Evolutionary conservation across 1,140 invertebrate genomes (phyloP).

Genomic region (Plutomurus gul): DNA sequence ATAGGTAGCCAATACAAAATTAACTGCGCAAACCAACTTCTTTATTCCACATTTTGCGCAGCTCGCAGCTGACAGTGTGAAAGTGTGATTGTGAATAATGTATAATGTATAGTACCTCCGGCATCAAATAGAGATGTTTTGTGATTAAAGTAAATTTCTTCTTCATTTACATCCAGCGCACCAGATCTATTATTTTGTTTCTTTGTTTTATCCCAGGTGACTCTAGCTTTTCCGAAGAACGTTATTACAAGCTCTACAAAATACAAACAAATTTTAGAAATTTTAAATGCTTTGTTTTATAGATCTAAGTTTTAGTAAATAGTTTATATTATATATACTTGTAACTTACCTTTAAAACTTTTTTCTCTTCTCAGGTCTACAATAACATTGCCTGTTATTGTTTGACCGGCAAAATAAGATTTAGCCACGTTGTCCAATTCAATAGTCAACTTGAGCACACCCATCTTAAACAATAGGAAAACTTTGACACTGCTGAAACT

Average conservation of each 20-base stretch:
- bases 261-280: background rate
- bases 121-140: background rate
- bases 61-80: too few species aligned
- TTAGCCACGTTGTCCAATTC: slow-evolving; percentile 68
- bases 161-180: background rate
- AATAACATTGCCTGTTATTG: slow-evolving; percentile 67
- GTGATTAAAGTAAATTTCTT: slow-evolving; percentile 19
- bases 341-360: slow-evolving; percentile 35
- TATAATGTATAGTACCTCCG: background rate
- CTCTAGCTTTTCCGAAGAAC: background rate
- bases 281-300: background rate
- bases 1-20: too few species aligned
- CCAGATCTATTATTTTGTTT: background rate
- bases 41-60: too few species aligned
- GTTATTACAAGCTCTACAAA: background rate
- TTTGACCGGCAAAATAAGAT: slow-evolving; percentile 71
- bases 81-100: too few species aligned
- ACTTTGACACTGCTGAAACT: too few species aligned
- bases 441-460: slow-evolving; percentile 64
- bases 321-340: background rate
- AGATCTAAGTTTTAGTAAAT: background rate
- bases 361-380: slow-evolving; percentile 55
- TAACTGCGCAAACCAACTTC: too few species aligned
- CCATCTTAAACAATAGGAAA: slow-evolving; percentile 56
- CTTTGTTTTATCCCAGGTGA: background rate